phyloP scores from a whole-genome alignment of 2,888 invertebrate genomes.

The Euplexia lucipara region DNA sequence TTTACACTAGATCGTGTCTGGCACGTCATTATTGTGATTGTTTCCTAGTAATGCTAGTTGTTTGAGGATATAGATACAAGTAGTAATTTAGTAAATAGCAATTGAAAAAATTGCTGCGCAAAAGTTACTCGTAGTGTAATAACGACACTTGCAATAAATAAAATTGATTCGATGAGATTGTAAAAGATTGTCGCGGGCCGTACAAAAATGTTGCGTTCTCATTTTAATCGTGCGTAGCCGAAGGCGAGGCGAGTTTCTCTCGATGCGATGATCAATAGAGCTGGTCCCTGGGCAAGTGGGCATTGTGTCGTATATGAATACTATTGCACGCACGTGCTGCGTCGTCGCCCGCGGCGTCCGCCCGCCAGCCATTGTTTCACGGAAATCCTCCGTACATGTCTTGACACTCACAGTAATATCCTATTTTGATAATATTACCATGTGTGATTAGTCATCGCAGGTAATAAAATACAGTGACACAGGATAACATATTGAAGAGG shows the following conservation, averaged over 20 bases:
- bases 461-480: constrained; percentile 40
- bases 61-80: constrained; percentile 47
- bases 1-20: constrained; percentile 68
- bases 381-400: constrained; percentile 84
- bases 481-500: constrained; percentile 37
- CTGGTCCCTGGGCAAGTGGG: constrained; percentile 62
- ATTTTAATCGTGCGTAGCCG: constrained; percentile 62
- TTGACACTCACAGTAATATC: constrained; percentile 81
- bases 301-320: constrained; percentile 79
- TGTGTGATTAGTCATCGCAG: constrained; percentile 57
- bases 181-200: constrained; percentile 50
- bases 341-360: constrained; percentile 71
- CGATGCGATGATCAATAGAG: constrained; percentile 69
- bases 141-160: constrained; percentile 35
- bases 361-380: constrained; percentile 84
- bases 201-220: constrained; percentile 57
- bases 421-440: constrained; percentile 69
- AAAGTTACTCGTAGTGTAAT: constrained; percentile 40
- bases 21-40: constrained; percentile 67
- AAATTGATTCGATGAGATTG: constrained; percentile 52
- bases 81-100: constrained; percentile 50
- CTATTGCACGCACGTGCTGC: constrained; percentile 87
- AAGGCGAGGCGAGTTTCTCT: constrained; percentile 66
- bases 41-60: constrained; percentile 65
- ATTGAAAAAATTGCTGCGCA: constrained; percentile 46